phyloP scores from a whole-genome alignment of 2,888 invertebrate genomes.

The Elaeidobius kamerunicus region DNA sequence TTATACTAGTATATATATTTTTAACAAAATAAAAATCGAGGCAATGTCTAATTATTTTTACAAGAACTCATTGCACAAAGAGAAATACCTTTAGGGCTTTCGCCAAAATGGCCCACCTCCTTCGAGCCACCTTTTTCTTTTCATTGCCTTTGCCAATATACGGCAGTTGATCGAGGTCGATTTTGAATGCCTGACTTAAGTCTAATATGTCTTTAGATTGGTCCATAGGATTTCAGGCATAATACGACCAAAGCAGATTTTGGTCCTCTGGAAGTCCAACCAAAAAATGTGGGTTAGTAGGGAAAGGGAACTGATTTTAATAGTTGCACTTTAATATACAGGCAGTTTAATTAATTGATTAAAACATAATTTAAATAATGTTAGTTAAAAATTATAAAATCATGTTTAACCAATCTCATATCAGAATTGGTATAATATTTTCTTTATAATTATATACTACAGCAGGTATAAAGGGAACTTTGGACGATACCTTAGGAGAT shows the following conservation, averaged over 20 bases:
- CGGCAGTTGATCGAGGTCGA: slow-evolving; percentile 45
- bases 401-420: too few species aligned
- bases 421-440: too few species aligned
- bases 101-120: slow-evolving; percentile 68
- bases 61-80: background rate
- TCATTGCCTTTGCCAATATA: slow-evolving; percentile 43
- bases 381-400: background rate
- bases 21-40: too few species aligned
- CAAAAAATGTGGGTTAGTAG: slow-evolving; percentile 11
- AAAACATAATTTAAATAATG: background rate
- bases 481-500: too few species aligned
- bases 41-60: too few species aligned
- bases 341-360: background rate
- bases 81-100: slow-evolving; percentile 57
- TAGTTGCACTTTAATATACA: background rate
- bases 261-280: slow-evolving; percentile 25
- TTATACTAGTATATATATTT: too few species aligned
- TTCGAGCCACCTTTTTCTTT: slow-evolving; percentile 58
- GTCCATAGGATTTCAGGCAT: slow-evolving; percentile 47
- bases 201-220: slow-evolving; percentile 46
- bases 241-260: slow-evolving; percentile 22
- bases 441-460: too few species aligned
- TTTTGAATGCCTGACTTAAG: slow-evolving; percentile 43
- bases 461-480: too few species aligned
- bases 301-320: background rate